Conservation (phyloP, 2,113 vertebrate genomes). For the Gallinago undulata region DNA sequence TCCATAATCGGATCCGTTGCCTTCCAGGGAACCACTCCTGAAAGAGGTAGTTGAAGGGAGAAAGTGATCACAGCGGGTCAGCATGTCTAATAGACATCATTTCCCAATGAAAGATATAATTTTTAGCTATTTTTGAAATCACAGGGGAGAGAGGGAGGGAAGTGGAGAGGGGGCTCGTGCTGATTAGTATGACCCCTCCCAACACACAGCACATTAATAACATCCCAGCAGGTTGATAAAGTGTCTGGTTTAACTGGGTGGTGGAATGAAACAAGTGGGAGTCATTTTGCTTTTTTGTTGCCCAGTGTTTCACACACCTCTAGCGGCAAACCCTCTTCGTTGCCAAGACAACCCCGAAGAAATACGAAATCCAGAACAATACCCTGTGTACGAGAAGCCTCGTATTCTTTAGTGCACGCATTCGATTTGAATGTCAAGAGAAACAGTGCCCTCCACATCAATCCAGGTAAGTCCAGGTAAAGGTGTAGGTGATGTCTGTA, state of each 20-base stretch:
- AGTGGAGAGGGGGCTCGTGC: neutral
- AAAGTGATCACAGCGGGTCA: neutral
- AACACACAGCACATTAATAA: neutral
- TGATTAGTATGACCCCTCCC: neutral
- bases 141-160: no score
- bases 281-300: slow-evolving; percentile 37
- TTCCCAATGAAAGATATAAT: neutral
- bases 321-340: slow-evolving; percentile 58
- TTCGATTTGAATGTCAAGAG: slow-evolving; percentile 10
- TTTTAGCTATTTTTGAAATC: neutral
- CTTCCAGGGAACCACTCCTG: neutral
- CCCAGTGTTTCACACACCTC: slow-evolving; percentile 60
- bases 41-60: neutral
- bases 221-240: neutral
- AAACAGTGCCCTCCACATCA: slow-evolving; percentile 12
- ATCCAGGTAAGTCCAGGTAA: slow-evolving; percentile 48
- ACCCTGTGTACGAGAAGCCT: slow-evolving; percentile 18
- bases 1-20: neutral
- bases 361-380: slow-evolving; percentile 61
- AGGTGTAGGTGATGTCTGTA: neutral
- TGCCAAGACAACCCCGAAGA: slow-evolving; percentile 64
- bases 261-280: slow-evolving; percentile 32
- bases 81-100: neutral
- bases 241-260: neutral
- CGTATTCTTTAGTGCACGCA: neutral